Percentiles rank a stretch among this genome's conserved stretches.
Conservation (phyloP, 2,888 invertebrate genomes). For the Abscondita cerata region DNA sequence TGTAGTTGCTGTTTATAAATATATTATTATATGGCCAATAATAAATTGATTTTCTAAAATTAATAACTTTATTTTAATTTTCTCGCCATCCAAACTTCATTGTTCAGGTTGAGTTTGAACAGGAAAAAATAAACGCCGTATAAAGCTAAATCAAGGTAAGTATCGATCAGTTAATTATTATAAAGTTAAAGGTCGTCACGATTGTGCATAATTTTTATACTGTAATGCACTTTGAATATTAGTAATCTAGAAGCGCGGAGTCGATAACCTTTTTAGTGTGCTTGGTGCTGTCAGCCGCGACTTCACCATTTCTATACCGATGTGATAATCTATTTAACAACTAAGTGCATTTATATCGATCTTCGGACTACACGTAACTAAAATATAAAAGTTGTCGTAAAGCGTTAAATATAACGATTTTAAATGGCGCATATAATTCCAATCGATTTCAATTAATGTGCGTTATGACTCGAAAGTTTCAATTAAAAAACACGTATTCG, state of each 20-base stretch:
- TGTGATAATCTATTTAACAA: neutral
- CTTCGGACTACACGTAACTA: neutral
- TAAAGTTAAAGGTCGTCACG: conserved; percentile 7
- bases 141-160: too few species aligned
- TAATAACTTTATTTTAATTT: conserved; percentile 56
- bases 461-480: too few species aligned
- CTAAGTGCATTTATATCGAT: conserved; percentile 6
- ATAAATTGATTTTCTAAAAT: conserved; percentile 72
- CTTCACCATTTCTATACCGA: neutral
- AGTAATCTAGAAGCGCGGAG: conserved; percentile 7
- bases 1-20: conserved; percentile 77
- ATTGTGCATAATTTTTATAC: conserved; percentile 1
- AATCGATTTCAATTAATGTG: too few species aligned
- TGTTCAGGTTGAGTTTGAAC: too few species aligned
- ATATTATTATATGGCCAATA: conserved; percentile 76
- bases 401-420: neutral
- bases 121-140: neutral
- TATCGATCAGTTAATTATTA: too few species aligned
- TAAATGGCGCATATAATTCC: too few species aligned
- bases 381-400: too few species aligned
- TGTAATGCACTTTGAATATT: neutral
- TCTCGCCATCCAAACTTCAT: too few species aligned
- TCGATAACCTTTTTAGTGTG: neutral
- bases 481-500: too few species aligned
- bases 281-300: conserved; percentile 3